Conservation (phyloP, 2,888 invertebrate species). For the Cephalotes varians region DNA sequence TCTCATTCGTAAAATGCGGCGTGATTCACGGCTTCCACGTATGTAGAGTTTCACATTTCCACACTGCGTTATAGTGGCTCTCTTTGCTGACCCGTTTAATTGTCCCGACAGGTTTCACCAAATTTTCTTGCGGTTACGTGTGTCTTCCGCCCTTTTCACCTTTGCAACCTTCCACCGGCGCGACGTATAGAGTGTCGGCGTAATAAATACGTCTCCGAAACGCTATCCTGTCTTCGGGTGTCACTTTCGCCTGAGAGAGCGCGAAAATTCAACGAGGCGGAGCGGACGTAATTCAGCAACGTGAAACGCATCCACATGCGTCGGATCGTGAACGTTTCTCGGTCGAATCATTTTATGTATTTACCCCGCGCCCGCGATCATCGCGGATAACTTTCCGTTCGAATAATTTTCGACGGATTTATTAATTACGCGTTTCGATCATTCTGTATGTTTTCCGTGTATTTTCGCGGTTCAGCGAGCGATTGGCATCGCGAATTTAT, state of each 20-base stretch:
- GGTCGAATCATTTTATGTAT: constrained; percentile 35
- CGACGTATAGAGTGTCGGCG: constrained; percentile 55
- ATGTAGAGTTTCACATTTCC: constrained; percentile 47
- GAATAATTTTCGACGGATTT: constrained; percentile 49
- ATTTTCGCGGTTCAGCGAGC: constrained; percentile 44
- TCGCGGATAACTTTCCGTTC: constrained; percentile 22
- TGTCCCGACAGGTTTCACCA: constrained; percentile 65
- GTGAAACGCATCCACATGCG: not conserved
- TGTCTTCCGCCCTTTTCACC: constrained; percentile 11
- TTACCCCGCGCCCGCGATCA: not conserved
- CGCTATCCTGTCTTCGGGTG: constrained; percentile 49
- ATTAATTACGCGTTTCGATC: constrained; percentile 53
- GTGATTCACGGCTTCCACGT: constrained; percentile 7
- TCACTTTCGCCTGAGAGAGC: constrained; percentile 25
- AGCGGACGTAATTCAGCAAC: constrained; percentile 27
- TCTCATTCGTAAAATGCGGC: not conserved
- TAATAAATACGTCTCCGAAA: constrained; percentile 70
- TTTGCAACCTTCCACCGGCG: constrained; percentile 45
- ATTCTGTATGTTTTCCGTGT: constrained; percentile 38
- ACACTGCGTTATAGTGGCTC: not conserved
- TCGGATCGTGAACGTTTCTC: constrained; percentile 15
- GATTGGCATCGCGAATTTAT: constrained; percentile 42
- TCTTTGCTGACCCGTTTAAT: constrained; percentile 66
- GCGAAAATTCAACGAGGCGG: constrained; percentile 40
- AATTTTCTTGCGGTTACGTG: constrained; percentile 67